Base-by-base conservation (phyloP, 30 jellyfish, hydroid and myxozoan genomes). In the Chrysaora quinquecirrha region DNA sequence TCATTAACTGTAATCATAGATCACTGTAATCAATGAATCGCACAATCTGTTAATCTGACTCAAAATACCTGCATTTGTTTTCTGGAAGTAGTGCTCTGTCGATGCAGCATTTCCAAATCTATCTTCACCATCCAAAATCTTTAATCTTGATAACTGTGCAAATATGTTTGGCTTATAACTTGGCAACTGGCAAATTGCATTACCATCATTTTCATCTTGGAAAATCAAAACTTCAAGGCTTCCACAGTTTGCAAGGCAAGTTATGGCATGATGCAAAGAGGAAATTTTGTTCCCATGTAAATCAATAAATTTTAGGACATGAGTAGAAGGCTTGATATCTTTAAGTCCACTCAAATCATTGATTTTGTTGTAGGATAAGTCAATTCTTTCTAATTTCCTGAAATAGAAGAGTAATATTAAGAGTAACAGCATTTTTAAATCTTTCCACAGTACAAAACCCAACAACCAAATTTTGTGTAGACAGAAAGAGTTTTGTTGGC, bases 101-200 rank as follows among this genome's bases (percentile, higher is more conserved):
- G 83, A 11, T 3, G 58, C 34, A 34, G 47, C 14, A 33, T 82
- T 67, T 2, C 95, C 97, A 68, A 70, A 66, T 46, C 76, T 89
- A 56, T 89, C 95, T 34, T 32, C 64, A 1, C 95, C 95, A 83
- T 89, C 97, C 46, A 89, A 68, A 50, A 29, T 29, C 48, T 64
- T 61, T 58, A 89, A 64, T 34, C 80, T 82, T 30, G 89, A 87
- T 30, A 89, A 56, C 34, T 89, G 95, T 14, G 95, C 86, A 35
- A 82, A 73, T 1, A 89, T 21, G 43, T 30, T 76, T 75, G 95
- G 88, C 30, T 88, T 49, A 49, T 82, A 89, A 0, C 88, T 94
- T 11, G 95, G 95, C 30, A 89, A 67, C 29, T 31, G 21, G 38
- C 97, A 89, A 6, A 89, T 76, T 0, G 95, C 91, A 49, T 89